These are phyloP conservation scores for Lasioglossum leucozonium DNA, from an alignment of 2,888 invertebrate species.

Conservation along the genomic window DNA sequence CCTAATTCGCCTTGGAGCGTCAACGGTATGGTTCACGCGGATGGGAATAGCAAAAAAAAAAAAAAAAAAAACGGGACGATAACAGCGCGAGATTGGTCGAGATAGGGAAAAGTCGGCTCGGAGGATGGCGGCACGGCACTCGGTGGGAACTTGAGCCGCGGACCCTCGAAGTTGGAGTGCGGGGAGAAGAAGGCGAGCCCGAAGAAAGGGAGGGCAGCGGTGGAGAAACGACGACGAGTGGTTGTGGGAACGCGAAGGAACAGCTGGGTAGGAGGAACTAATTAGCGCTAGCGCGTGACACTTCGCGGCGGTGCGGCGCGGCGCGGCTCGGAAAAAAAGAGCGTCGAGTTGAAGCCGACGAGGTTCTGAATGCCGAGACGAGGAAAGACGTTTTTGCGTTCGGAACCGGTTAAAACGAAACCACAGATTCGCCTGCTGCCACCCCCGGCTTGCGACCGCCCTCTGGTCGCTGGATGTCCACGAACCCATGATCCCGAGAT, in stretches of 20 bases:
- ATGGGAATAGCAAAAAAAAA: not conserved
- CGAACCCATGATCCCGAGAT: not conserved
- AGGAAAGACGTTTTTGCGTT: conserved; percentile 41
- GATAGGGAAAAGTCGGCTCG: conserved; percentile 18
- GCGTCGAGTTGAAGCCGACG: conserved; percentile 19
- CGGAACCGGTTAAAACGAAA: conserved; percentile 55
- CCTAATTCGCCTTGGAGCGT: not conserved
- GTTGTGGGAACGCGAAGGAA: conserved; percentile 18
- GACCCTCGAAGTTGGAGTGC: conserved; percentile 8
- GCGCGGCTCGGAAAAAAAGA: too few relatives aligned
- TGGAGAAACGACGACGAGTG: conserved; percentile 22
- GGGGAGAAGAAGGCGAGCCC: conserved; percentile 14
- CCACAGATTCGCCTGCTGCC: not conserved
- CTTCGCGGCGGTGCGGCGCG: conserved; percentile 19
- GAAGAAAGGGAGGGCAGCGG: conserved; percentile 4
- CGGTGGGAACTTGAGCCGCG: not conserved
- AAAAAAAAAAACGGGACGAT: conserved; percentile 23
- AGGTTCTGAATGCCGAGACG: not conserved
- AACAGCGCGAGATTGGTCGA: conserved; percentile 39
- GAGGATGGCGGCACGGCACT: not conserved
- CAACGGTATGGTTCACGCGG: not conserved
- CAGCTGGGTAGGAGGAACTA: conserved; percentile 52
- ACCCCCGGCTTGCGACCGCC: not conserved
- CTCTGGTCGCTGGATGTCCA: not conserved
- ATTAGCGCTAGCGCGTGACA: conserved; percentile 64